Evolutionary conservation across 2,113 vertebrate genomes (phyloP), one percentile per base, ranked within the genome.

Genomic region (Hylia prasina): DNA sequence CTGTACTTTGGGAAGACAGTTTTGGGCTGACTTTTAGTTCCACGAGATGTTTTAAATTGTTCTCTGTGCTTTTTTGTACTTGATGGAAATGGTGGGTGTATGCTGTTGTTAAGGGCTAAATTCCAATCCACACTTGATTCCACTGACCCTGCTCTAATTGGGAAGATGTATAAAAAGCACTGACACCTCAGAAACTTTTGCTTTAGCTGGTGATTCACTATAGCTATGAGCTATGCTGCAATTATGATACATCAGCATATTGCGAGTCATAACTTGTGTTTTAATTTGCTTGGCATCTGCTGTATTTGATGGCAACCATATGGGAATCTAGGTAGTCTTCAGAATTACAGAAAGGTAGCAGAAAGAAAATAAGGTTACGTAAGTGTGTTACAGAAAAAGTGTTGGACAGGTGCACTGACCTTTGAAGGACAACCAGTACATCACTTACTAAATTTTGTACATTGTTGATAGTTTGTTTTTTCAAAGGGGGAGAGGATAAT

Each of bases 271-370:
- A 94, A 97, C 97, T 97, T 96, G 95, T 97, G 82, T 96, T 97
- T 96, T 97, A 97, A 96, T 97, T 98, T 97, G 88, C 89, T 97
- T 96, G 96, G 92, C 97, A 96, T 97, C 96, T 98, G 96, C 95
- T 97, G 85, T 60, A 87, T 98, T 96, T 95, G 51, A 96, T 96
- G 96, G 91, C 91, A 96, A 90, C 96, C 96, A 92, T 97, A 96
- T 97, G 94, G 93, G 82, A 95, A 48, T 95, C 75, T 96, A 92
- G 96, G 93, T 91, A 96, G 88, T 95, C 86, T 96, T 94, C 90
- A 96, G 96, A 96, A 90, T 97, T 96, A 96, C 91, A 95, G 85
- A 87, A 95, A 95, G 87, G 44, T 70, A 80, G 61, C 11, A 50
- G 84, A 87, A 97, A 95, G 82, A 87, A 89, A 95, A 77, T 94